Conservation (phyloP, 2,113 vertebrate genomes). For the Mirza zaza region DNA sequence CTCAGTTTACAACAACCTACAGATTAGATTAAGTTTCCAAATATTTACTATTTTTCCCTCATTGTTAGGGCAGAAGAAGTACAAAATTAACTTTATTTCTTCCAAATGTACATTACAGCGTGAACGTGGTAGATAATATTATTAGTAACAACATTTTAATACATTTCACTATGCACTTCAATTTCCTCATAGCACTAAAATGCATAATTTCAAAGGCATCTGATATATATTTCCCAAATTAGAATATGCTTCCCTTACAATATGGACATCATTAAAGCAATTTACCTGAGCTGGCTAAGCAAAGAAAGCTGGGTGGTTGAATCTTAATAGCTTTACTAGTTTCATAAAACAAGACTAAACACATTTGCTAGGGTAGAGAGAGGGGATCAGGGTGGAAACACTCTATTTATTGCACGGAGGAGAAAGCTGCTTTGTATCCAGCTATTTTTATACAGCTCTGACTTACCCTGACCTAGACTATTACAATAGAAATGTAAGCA, state of each 20-base stretch:
- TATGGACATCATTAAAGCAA: slow-evolving; percentile 48
- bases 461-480: not conserved
- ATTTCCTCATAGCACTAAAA: slow-evolving; percentile 51
- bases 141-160: slow-evolving; percentile 55
- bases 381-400: not conserved
- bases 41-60: not conserved
- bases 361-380: not conserved
- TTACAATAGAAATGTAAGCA: slow-evolving; percentile 30
- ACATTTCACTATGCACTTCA: slow-evolving; percentile 36
- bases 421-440: not conserved
- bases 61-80: not conserved
- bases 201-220: slow-evolving; percentile 35
- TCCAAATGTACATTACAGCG: slow-evolving; percentile 16
- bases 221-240: slow-evolving; percentile 48
- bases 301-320: slow-evolving; percentile 30
- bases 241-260: slow-evolving; percentile 43
- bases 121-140: slow-evolving; percentile 7
- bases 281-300: slow-evolving; percentile 33
- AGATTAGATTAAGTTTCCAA: not conserved
- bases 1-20: not conserved
- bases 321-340: slow-evolving; percentile 29
- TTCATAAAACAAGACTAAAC: slow-evolving; percentile 54
- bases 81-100: slow-evolving; percentile 54
- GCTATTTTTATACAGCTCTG: slow-evolving; percentile 10
- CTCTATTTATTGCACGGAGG: not conserved